These are phyloP conservation scores for Peromyscus nudipes DNA, from an alignment of 2,797 vertebrate species.

Conservation along the genomic window DNA sequence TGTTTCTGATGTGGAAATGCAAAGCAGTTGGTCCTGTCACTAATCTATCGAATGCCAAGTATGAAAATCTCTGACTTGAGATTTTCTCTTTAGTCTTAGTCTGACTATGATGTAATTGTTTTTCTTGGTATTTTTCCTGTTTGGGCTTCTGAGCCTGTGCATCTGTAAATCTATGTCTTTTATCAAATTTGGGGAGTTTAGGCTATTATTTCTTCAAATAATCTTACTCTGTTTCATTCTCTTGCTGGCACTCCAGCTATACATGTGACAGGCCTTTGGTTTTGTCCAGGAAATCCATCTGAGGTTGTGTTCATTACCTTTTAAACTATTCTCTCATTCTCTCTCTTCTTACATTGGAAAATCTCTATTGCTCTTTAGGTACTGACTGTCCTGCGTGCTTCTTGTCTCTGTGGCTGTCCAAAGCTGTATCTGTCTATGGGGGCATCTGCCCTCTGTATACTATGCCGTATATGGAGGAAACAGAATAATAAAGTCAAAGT, in stretches of 20 bases:
- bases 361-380: neutral
- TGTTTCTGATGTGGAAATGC: neutral
- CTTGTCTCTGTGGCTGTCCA: neutral
- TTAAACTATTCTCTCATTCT: neutral
- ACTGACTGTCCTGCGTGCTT: neutral
- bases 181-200: neutral
- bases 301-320: neutral
- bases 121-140: neutral
- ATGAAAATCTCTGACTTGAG: neutral
- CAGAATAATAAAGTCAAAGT: neutral
- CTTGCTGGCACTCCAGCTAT: neutral
- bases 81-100: neutral
- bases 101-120: neutral
- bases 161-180: neutral
- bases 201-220: neutral
- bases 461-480: neutral
- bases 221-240: conserved; percentile 21
- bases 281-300: neutral
- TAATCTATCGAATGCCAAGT: neutral
- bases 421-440: neutral
- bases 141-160: neutral
- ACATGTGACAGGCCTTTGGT: neutral
- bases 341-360: neutral
- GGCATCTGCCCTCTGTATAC: neutral
- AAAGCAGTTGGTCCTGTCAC: neutral